Percentiles rank a stretch among this genome's conserved stretches.
These are phyloP conservation scores for Oscheius sp. DNA, from an alignment of 2,888 invertebrate species.

Conservation along the genomic window DNA sequence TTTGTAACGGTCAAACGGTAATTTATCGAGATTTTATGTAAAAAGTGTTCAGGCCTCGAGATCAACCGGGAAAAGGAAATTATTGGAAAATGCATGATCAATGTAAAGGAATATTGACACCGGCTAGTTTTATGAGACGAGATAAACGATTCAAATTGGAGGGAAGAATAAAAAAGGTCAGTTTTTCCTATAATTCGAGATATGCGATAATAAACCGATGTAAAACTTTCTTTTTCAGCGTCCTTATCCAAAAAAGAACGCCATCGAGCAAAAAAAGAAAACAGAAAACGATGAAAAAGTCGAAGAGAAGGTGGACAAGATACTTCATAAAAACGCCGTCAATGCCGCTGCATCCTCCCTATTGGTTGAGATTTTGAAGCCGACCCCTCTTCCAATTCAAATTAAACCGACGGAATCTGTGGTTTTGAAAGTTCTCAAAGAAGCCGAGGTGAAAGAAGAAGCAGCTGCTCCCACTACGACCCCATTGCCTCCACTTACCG, in stretches of 20 bases:
- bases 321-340: background rate
- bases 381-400: too few species aligned
- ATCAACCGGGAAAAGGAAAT: constrained; percentile 16
- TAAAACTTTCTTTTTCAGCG: too few species aligned
- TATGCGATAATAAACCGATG: too few species aligned
- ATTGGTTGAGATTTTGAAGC: too few species aligned
- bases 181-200: too few species aligned
- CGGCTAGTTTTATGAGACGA: constrained; percentile 14
- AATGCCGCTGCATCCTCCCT: background rate
- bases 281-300: background rate
- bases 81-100: constrained; percentile 15
- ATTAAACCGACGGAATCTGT: too few species aligned
- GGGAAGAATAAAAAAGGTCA: constrained; percentile 9
- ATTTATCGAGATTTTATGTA: background rate
- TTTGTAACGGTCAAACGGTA: constrained; percentile 18
- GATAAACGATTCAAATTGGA: constrained; percentile 17
- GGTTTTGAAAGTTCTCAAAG: background rate
- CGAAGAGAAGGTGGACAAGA: background rate
- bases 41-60: background rate
- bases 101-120: constrained; percentile 3
- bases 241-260: background rate
- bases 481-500: background rate
- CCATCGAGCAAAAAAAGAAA: background rate
- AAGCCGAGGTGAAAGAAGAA: background rate
- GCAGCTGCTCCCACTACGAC: background rate